phyloP scores from a whole-genome alignment of 1,140 invertebrate genomes.

The Saccostrea cuccullata region DNA sequence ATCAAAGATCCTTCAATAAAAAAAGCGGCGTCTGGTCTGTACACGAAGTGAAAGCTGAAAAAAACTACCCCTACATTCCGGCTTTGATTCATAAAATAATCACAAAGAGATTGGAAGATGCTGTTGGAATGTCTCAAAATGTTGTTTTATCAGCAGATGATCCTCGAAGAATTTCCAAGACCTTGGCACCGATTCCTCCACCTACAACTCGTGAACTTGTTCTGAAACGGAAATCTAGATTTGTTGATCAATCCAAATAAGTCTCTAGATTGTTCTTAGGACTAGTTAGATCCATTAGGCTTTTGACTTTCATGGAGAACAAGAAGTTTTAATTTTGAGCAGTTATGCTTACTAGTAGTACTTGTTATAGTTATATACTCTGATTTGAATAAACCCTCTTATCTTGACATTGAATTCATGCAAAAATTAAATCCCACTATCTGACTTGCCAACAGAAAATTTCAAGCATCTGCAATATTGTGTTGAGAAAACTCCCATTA shows the following conservation, averaged over 20 bases:
- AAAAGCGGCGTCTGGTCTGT: neutral
- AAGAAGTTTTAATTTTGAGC: neutral
- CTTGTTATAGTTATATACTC: too few relatives aligned
- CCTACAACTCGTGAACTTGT: neutral
- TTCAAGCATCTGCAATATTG: too few relatives aligned
- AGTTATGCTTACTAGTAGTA: neutral
- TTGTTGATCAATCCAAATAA: neutral
- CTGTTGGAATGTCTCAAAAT: neutral
- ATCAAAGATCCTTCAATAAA: neutral
- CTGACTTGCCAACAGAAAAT: too few relatives aligned
- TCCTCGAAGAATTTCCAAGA: constrained; percentile 1
- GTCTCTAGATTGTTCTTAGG: neutral
- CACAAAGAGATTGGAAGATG: neutral
- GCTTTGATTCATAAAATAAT: neutral
- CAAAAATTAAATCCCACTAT: too few relatives aligned
- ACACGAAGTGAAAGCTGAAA: neutral
- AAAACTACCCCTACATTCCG: neutral
- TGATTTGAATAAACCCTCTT: too few relatives aligned
- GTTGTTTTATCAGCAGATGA: neutral
- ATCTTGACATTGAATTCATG: too few relatives aligned
- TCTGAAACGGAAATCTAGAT: neutral
- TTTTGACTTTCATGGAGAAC: neutral
- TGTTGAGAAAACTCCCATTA: too few relatives aligned
- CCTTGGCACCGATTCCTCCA: neutral
- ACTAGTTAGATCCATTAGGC: neutral